Conservation (phyloP, 2,888 invertebrate species). For the Chouioia cunea region DNA sequence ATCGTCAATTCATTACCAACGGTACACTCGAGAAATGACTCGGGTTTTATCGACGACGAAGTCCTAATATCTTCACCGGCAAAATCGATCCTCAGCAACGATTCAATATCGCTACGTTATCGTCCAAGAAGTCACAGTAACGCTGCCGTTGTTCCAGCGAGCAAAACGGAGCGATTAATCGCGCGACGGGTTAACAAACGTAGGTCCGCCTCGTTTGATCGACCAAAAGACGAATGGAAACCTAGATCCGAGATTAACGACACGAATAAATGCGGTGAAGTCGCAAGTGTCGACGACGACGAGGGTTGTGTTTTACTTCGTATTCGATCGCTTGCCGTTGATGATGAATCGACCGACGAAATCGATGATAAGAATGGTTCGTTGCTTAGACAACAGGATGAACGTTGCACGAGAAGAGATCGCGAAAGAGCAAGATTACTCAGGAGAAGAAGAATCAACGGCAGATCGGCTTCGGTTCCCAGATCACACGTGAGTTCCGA, state of each 20-base stretch:
- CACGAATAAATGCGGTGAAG: conserved; percentile 53
- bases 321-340: conserved; percentile 52
- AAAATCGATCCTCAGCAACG: conserved; percentile 18
- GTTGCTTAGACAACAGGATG: conserved; percentile 56
- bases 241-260: conserved; percentile 48
- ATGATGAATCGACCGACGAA: not conserved
- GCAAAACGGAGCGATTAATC: conserved; percentile 55
- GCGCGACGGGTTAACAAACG: conserved; percentile 50
- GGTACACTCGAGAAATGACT: conserved; percentile 50
- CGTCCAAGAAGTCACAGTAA: conserved; percentile 29
- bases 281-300: conserved; percentile 58
- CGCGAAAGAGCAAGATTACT: conserved; percentile 65
- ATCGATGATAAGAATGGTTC: conserved; percentile 8
- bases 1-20: conserved; percentile 34
- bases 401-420: conserved; percentile 63
- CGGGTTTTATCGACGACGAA: conserved; percentile 45
- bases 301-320: conserved; percentile 61
- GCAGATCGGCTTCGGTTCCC: conserved; percentile 68
- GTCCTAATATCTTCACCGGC: not conserved
- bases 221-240: conserved; percentile 39
- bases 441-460: conserved; percentile 64
- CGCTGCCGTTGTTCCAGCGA: conserved; percentile 22
- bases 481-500: conserved; percentile 64
- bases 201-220: conserved; percentile 59
- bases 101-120: conserved; percentile 39